Evolutionary conservation across 2,888 invertebrate species (phyloP).

Genomic region (Eumacrocentrus americanus): DNA sequence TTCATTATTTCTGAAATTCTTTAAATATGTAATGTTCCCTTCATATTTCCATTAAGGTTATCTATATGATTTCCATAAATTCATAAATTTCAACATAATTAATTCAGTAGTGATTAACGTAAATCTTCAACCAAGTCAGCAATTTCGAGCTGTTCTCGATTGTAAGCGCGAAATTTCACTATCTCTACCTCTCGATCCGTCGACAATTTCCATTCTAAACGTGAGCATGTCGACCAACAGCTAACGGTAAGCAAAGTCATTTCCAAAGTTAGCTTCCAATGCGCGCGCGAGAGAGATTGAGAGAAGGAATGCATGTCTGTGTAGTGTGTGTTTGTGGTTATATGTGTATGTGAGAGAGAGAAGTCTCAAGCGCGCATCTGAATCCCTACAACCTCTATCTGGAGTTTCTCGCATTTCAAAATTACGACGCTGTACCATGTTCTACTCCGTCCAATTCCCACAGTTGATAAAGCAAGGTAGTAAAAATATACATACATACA

Average conservation of each 20-base stretch:
- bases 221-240: slow-evolving; percentile 17
- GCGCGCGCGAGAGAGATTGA: neutral
- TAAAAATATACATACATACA: neutral
- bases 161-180: slow-evolving; percentile 16
- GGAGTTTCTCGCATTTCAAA: slow-evolving; percentile 17
- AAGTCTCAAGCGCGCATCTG: slow-evolving; percentile 17
- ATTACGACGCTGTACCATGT: neutral
- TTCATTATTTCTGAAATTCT: too few relatives aligned
- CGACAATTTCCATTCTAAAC: slow-evolving; percentile 31
- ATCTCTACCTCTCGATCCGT: slow-evolving; percentile 11
- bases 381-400: neutral
- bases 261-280: slow-evolving; percentile 28
- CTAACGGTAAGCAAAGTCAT: slow-evolving; percentile 29
- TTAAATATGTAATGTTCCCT: too few relatives aligned
- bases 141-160: slow-evolving; percentile 14
- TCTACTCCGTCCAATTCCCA: slow-evolving; percentile 4
- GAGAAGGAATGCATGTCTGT: neutral
- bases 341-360: slow-evolving; percentile 16
- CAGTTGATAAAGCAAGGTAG: neutral
- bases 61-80: neutral
- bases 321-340: slow-evolving; percentile 1
- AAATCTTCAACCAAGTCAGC: neutral
- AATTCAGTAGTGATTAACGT: neutral
- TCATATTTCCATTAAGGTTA: too few relatives aligned
- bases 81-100: neutral